Evolutionary conservation across 92 coral and sea anemone species (phyloP).

Genomic region (Diadumene lineata): DNA sequence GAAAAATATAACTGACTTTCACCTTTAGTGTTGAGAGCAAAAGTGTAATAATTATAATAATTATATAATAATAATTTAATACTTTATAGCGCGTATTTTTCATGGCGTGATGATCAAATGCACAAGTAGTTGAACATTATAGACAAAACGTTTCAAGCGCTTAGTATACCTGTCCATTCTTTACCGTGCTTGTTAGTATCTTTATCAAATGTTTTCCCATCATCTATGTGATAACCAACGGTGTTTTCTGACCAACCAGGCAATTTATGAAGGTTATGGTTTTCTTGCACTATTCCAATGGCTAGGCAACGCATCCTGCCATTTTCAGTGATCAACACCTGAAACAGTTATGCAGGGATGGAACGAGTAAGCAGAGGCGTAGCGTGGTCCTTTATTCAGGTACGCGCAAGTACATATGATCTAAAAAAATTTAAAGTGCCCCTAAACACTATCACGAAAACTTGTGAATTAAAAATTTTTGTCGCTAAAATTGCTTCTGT

Average conservation of each 20-base stretch:
- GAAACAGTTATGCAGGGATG: too few species aligned
- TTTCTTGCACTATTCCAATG: slow-evolving; percentile 25
- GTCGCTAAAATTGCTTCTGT: too few species aligned
- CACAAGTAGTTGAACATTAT: background rate
- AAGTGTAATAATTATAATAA: too few species aligned
- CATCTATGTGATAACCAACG: slow-evolving; percentile 48
- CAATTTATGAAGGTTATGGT: slow-evolving; percentile 13
- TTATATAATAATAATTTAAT: too few species aligned
- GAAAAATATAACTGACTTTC: too few species aligned
- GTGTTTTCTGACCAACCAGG: slow-evolving; percentile 23
- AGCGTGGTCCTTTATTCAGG: too few species aligned
- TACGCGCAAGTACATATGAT: too few species aligned
- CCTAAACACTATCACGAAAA: too few species aligned
- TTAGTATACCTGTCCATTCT: slow-evolving; percentile 34
- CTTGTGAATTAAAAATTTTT: too few species aligned
- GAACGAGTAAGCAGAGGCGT: too few species aligned
- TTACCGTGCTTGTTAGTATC: slow-evolving; percentile 2
- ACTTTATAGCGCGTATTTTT: background rate
- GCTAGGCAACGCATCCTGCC: slow-evolving; percentile 37
- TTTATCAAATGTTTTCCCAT: slow-evolving; percentile 34
- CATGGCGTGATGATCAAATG: background rate
- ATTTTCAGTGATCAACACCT: slow-evolving; percentile 45
- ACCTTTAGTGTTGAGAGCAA: too few species aligned
- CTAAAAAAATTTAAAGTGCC: too few species aligned
- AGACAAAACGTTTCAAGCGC: background rate